Conservation (phyloP, 2,113 vertebrate species). For the Calyptommatus sinebrachiatus region DNA sequence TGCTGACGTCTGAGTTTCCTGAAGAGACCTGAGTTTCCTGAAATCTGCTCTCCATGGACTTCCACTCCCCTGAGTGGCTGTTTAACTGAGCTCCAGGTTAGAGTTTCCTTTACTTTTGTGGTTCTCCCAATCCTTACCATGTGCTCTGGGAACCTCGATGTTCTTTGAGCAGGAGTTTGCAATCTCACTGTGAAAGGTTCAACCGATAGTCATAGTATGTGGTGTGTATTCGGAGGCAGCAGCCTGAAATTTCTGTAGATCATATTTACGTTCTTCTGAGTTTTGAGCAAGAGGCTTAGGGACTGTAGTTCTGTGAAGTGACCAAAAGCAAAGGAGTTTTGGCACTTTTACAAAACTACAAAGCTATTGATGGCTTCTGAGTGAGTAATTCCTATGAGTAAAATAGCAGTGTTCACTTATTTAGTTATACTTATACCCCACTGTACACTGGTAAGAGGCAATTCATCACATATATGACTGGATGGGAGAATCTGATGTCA, state of each 20-base stretch:
- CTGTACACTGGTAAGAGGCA: neutral
- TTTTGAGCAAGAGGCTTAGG: neutral
- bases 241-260: too few relatives aligned
- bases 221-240: too few relatives aligned
- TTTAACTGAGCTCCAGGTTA: neutral
- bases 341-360: neutral
- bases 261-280: too few relatives aligned
- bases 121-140: neutral
- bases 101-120: neutral
- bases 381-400: neutral
- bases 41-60: neutral
- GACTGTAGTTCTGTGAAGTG: neutral
- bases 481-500: too few relatives aligned
- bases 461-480: neutral
- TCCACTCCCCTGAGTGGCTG: neutral
- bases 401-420: neutral
- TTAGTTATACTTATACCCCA: too few relatives aligned
- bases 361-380: neutral
- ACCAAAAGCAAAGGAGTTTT: neutral
- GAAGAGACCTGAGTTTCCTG: neutral
- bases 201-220: too few relatives aligned
- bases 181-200: too few relatives aligned
- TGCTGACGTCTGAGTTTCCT: too few relatives aligned
- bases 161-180: neutral
- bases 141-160: neutral